Conservation (phyloP, 2,888 invertebrate species). For the Drosophila kanekoi region DNA sequence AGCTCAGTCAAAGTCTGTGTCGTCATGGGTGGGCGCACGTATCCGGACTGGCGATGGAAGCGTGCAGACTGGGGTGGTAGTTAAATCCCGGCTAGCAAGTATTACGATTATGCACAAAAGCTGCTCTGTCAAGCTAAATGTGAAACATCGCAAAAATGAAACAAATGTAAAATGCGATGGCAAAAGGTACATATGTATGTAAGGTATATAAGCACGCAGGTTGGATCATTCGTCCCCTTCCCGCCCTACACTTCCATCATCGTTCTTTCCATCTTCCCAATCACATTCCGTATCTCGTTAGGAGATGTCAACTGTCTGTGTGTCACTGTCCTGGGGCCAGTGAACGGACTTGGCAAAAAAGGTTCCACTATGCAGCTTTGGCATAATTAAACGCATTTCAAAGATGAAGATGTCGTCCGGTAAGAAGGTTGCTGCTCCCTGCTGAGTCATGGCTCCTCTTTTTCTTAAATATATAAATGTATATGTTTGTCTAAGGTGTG, state of each 20-base stretch:
- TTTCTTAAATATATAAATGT: conserved; percentile 4
- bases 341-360: conserved; percentile 15
- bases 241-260: background rate
- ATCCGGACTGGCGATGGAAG: background rate
- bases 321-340: conserved; percentile 26
- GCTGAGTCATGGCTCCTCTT: conserved; percentile 33
- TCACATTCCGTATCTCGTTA: conserved; percentile 30
- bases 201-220: conserved; percentile 14
- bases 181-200: conserved; percentile 3
- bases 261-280: conserved; percentile 11
- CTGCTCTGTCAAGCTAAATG: conserved; percentile 63
- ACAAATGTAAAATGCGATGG: conserved; percentile 57
- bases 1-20: conserved; percentile 24
- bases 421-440: conserved; percentile 10
- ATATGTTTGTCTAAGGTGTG: conserved; percentile 28
- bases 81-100: conserved; percentile 57
- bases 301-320: conserved; percentile 31
- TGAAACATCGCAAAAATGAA: conserved; percentile 68
- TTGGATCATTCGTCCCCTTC: conserved; percentile 11
- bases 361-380: conserved; percentile 61
- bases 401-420: conserved; percentile 57
- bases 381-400: conserved; percentile 79
- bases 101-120: conserved; percentile 75
- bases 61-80: background rate
- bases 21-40: background rate